Percentiles rank a stretch among this genome's conserved stretches.
These are phyloP conservation scores for Entomobrya multifasciata DNA, from an alignment of 2,888 invertebrate genomes.

Conservation along the genomic window DNA sequence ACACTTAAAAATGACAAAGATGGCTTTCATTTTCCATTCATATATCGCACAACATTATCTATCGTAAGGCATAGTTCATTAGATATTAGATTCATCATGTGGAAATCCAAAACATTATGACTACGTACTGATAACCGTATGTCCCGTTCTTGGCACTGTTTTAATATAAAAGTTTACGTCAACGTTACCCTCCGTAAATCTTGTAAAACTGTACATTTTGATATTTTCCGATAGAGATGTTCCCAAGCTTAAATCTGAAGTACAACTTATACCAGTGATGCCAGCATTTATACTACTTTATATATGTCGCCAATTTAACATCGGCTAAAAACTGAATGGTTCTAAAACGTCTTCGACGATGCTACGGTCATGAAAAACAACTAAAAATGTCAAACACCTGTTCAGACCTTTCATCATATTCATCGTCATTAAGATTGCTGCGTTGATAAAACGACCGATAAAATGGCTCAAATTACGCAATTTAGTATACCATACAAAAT, in stretches of 20 bases:
- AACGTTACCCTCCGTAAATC: slow-evolving; percentile 51
- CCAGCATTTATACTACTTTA: no score
- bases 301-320: no score
- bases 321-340: no score
- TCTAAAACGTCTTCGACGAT: not conserved
- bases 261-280: no score
- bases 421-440: slow-evolving; percentile 51
- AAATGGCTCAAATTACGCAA: no score
- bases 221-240: no score
- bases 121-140: no score
- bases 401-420: slow-evolving; percentile 61
- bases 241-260: no score
- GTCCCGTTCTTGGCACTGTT: slow-evolving; percentile 35
- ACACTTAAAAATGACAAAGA: slow-evolving; percentile 14
- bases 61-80: not conserved
- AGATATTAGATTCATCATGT: not conserved
- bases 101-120: not conserved
- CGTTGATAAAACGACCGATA: slow-evolving; percentile 48
- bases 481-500: no score
- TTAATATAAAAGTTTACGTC: not conserved
- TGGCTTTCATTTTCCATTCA: no score
- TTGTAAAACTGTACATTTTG: no score
- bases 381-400: slow-evolving; percentile 54
- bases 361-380: slow-evolving; percentile 17
- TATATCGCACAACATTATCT: not conserved